Conservation (phyloP, 1,140 invertebrate species). For the Drosophila pectinifera region DNA sequence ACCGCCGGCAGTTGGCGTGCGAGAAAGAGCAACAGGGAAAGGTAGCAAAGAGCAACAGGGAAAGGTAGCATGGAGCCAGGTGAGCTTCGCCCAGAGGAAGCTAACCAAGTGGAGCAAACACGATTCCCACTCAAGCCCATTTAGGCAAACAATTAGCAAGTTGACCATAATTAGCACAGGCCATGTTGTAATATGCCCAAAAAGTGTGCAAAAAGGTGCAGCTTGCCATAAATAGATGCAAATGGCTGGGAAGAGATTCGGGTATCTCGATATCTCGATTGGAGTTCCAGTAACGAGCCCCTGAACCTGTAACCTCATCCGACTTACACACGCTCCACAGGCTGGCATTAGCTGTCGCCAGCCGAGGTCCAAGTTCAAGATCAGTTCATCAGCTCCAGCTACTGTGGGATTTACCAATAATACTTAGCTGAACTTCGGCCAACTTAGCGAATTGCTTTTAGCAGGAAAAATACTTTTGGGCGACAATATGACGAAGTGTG, state of each 20-base stretch:
- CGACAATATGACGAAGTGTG: neutral
- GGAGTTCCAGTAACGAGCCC: conserved; percentile 37
- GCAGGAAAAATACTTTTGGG: conserved; percentile 4
- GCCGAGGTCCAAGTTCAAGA: conserved; percentile 70
- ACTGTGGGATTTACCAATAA: conserved; percentile 66
- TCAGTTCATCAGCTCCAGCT: conserved; percentile 41
- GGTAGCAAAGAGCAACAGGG: conserved; percentile 1
- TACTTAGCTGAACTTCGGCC: conserved; percentile 39
- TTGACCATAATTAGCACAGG: conserved; percentile 22
- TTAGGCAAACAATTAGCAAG: conserved; percentile 50
- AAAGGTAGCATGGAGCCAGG: neutral
- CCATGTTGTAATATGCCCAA: conserved; percentile 31
- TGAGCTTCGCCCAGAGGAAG: conserved; percentile 24
- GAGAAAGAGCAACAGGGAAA: conserved; percentile 12
- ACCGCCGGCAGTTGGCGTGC: conserved; percentile 12
- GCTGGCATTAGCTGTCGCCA: conserved; percentile 45
- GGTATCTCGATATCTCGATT: conserved; percentile 22
- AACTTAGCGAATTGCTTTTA: conserved; percentile 38
- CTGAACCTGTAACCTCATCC: conserved; percentile 60
- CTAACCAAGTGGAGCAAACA: conserved; percentile 45
- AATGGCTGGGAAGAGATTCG: neutral
- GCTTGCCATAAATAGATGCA: conserved; percentile 23
- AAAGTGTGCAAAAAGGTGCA: conserved; percentile 23
- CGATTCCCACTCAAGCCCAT: conserved; percentile 26
- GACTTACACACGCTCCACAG: conserved; percentile 35